These are phyloP conservation scores for Chromoteleia sp. DNA, from an alignment of 2,888 invertebrate species.

Conservation along the genomic window DNA sequence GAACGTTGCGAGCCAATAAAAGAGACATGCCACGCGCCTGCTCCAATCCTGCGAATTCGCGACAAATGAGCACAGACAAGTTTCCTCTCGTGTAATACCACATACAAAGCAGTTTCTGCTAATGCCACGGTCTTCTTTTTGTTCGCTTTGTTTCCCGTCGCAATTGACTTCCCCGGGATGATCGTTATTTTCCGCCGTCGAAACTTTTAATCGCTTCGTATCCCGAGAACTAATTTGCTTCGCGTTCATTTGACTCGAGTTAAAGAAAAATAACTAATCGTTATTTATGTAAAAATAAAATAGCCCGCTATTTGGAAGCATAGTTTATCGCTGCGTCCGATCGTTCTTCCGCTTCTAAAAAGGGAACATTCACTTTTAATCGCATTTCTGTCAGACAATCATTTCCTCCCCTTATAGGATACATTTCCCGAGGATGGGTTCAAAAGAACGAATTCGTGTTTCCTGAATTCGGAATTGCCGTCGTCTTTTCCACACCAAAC, in stretches of 20 bases:
- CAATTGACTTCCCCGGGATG: slow-evolving; percentile 48
- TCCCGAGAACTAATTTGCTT: slow-evolving; percentile 22
- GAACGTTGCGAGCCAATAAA: slow-evolving; percentile 78
- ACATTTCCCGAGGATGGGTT: slow-evolving; percentile 17
- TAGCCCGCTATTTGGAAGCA: no score
- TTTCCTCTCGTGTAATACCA: slow-evolving; percentile 75
- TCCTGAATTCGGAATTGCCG: slow-evolving; percentile 51
- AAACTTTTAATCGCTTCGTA: slow-evolving; percentile 46
- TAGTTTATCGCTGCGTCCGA: slow-evolving; percentile 3
- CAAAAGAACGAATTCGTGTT: slow-evolving; percentile 46
- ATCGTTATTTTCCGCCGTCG: slow-evolving; percentile 43
- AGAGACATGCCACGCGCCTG: slow-evolving; percentile 75
- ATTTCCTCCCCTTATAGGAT: slow-evolving; percentile 33
- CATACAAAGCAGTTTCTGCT: slow-evolving; percentile 49
- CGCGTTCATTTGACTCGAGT: neutral
- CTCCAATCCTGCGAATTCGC: slow-evolving; percentile 80
- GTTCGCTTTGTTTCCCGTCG: slow-evolving; percentile 44
- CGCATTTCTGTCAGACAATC: slow-evolving; percentile 25
- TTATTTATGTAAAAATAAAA: neutral
- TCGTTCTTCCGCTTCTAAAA: slow-evolving; percentile 12
- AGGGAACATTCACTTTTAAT: slow-evolving; percentile 31
- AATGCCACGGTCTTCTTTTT: slow-evolving; percentile 38
- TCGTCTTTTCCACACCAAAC: slow-evolving; percentile 44
- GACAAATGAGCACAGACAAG: slow-evolving; percentile 81
- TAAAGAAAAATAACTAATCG: neutral